Evolutionary conservation across 2,888 invertebrate species (phyloP).

Genomic region (Drosophila fungiperda): DNA sequence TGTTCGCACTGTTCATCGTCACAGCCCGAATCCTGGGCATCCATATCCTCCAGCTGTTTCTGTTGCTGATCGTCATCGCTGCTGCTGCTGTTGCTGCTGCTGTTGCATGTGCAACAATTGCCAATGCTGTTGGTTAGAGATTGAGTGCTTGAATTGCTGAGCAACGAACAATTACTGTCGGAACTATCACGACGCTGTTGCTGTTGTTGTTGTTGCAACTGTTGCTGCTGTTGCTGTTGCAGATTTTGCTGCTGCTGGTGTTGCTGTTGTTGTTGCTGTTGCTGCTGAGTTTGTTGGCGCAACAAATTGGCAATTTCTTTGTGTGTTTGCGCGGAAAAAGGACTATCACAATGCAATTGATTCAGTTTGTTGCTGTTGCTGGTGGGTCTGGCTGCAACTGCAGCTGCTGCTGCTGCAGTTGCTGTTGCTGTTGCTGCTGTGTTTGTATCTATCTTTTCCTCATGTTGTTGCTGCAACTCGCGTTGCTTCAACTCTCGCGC

Average conservation of each 20-base stretch:
- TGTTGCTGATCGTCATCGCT: constrained; percentile 51
- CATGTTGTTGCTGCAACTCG: constrained; percentile 72
- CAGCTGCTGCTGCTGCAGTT: constrained; percentile 24
- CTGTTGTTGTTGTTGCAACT: constrained; percentile 66
- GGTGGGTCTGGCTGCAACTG: constrained; percentile 40
- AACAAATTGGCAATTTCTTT: constrained; percentile 75
- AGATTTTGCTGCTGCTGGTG: constrained; percentile 56
- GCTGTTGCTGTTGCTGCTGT: constrained; percentile 16
- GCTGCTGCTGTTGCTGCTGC: constrained; percentile 44
- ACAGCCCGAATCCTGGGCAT: constrained; percentile 83
- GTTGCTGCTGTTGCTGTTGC: constrained; percentile 55
- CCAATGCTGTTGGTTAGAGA: constrained; percentile 61
- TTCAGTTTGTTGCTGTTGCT: constrained; percentile 62
- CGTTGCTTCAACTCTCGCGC: constrained; percentile 85
- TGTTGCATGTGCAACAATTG: constrained; percentile 80
- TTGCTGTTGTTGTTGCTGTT: constrained; percentile 60
- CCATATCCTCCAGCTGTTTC: constrained; percentile 73
- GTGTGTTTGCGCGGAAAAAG: constrained; percentile 73
- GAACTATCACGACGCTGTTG: constrained; percentile 84
- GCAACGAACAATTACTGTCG: constrained; percentile 84
- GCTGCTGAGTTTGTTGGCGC: constrained; percentile 74
- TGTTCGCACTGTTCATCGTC: constrained; percentile 83
- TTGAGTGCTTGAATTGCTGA: constrained; percentile 84
- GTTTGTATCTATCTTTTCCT: constrained; percentile 29
- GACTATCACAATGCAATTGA: constrained; percentile 79